phyloP scores from a whole-genome alignment of 2,888 invertebrate genomes.

The Xestobium rufovillosum region DNA sequence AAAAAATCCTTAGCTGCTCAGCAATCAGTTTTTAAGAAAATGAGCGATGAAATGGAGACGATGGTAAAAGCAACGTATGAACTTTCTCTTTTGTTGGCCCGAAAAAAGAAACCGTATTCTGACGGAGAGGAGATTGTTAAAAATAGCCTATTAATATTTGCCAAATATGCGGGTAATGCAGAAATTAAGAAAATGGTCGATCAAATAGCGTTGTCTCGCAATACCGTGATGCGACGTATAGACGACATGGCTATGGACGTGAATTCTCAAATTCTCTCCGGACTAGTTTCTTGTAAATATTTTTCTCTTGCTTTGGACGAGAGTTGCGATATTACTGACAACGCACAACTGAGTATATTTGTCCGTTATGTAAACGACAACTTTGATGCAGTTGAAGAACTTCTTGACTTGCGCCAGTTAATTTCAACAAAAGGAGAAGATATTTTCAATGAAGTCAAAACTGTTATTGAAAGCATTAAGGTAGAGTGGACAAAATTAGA shows the following conservation, averaged over 20 bases:
- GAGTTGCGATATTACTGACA: constrained; percentile 14
- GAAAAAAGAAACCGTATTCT: constrained; percentile 18
- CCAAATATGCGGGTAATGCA: background rate
- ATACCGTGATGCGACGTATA: constrained; percentile 1
- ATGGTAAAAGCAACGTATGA: constrained; percentile 16
- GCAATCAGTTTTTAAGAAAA: constrained; percentile 15
- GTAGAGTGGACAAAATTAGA: constrained; percentile 15
- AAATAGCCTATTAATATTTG: constrained; percentile 2
- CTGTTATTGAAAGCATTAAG: constrained; percentile 12
- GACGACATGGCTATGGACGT: constrained; percentile 14
- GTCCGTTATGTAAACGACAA: constrained; percentile 18
- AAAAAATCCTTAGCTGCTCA: constrained; percentile 14
- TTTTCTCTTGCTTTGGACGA: constrained; percentile 14
- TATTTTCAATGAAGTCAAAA: constrained; percentile 9
- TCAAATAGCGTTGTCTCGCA: background rate
- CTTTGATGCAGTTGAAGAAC: constrained; percentile 19
- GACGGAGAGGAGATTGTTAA: constrained; percentile 2
- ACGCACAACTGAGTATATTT: constrained; percentile 17
- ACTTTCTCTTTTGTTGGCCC: constrained; percentile 18
- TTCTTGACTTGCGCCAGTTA: constrained; percentile 15
- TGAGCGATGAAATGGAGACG: constrained; percentile 16
- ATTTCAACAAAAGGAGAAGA: constrained; percentile 5
- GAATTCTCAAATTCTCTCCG: constrained; percentile 8
- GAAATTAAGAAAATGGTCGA: background rate
- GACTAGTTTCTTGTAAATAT: constrained; percentile 5